Evolutionary conservation across 1,140 invertebrate species (phyloP).

Genomic region (Achatina immaculata): DNA sequence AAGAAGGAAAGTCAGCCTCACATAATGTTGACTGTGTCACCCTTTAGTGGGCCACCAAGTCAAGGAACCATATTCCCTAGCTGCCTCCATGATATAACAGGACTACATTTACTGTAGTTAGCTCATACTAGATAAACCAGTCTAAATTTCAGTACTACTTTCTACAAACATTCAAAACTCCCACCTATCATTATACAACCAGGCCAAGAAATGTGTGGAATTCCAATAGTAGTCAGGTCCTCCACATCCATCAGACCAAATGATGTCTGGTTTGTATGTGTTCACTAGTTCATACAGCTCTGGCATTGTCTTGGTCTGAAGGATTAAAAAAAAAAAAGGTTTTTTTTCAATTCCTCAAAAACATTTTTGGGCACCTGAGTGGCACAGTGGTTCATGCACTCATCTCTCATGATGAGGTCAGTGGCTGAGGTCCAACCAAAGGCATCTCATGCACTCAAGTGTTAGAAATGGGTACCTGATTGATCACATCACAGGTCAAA

Average conservation of each 20-base stretch:
- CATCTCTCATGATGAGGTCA: too few relatives aligned
- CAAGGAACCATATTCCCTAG: too few relatives aligned
- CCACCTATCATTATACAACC: slow-evolving; percentile 93
- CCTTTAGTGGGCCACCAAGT: too few relatives aligned
- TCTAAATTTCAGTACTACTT: too few relatives aligned
- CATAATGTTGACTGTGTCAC: too few relatives aligned
- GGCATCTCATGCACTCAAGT: neutral
- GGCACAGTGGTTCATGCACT: neutral
- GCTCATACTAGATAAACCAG: too few relatives aligned
- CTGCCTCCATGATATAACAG: too few relatives aligned
- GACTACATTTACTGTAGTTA: too few relatives aligned
- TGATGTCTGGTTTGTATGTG: slow-evolving; percentile 86
- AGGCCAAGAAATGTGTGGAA: slow-evolving; percentile 79
- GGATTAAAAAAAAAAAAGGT: slow-evolving; percentile 6
- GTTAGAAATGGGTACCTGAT: too few relatives aligned
- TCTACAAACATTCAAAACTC: too few relatives aligned
- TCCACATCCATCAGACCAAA: slow-evolving; percentile 91
- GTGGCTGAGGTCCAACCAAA: neutral
- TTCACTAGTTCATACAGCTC: slow-evolving; percentile 77
- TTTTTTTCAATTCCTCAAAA: neutral
- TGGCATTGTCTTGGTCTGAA: slow-evolving; percentile 66
- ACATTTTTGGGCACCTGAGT: neutral
- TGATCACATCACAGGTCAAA: too few relatives aligned
- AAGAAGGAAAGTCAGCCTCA: too few relatives aligned
- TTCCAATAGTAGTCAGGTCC: slow-evolving; percentile 78